These are phyloP conservation scores for Scaptomyza caliginosa DNA, from an alignment of 2,888 invertebrate species.

Conservation along the genomic window DNA sequence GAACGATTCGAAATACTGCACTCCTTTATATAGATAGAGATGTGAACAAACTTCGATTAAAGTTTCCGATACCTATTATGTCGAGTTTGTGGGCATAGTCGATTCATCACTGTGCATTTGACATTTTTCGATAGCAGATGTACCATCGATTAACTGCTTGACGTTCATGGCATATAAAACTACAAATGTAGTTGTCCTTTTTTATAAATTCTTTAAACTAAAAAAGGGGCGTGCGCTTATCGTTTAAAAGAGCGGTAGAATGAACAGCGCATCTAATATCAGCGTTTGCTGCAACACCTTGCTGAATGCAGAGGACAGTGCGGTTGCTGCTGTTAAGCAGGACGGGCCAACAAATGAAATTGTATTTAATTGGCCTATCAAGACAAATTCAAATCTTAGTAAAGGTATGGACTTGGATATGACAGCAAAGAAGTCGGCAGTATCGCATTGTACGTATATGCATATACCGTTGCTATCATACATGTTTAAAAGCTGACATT, in stretches of 20 bases:
- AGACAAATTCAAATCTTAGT: not conserved
- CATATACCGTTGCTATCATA: not conserved
- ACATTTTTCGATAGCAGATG: not conserved
- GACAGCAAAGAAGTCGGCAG: not conserved
- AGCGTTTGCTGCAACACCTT: not conserved
- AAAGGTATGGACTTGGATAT: not conserved
- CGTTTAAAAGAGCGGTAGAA: too few species aligned
- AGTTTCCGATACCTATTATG: not conserved
- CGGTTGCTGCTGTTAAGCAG: not conserved
- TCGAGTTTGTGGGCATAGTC: not conserved
- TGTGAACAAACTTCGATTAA: too few species aligned
- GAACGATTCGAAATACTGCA: too few species aligned
- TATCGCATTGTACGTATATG: conserved; percentile 4
- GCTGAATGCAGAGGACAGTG: not conserved
- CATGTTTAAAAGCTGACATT: too few species aligned
- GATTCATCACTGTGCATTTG: not conserved
- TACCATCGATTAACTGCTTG: not conserved
- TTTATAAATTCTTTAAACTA: not conserved
- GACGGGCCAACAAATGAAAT: conserved; percentile 3
- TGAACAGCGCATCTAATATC: not conserved
- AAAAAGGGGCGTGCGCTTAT: not conserved
- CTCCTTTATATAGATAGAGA: too few species aligned
- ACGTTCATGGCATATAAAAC: not conserved
- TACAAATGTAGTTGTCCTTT: not conserved
- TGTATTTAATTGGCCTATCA: not conserved